Base-by-base conservation (phyloP, 2,113 vertebrate genomes). In the Sylvilagus bachmani region DNA sequence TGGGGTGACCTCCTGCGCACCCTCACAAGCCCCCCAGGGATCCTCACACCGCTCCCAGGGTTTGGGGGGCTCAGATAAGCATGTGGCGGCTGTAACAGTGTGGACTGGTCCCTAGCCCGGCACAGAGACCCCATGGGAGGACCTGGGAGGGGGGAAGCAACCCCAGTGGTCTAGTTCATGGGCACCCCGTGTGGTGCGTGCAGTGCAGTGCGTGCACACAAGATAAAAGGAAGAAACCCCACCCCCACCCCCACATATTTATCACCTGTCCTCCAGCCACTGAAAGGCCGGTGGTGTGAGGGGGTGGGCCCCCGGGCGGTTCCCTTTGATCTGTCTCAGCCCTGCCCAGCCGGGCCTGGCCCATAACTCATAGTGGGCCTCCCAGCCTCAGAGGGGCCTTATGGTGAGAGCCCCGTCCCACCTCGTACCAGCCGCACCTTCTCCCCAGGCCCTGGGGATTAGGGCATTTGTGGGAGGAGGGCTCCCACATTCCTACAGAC, bases 351-450 rank as follows among this genome's bases (percentile, higher is more conserved):
- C 2, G 14, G 73, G 75, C 67, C 79, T 91, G 90, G 78, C 29
- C 91, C 86, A 94, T 97, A 95, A 97, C 62, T 97, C 84, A 97
- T 7, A 55, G 12, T 67, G 36, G 73, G 87, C 81, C 73, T 97
- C 75, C 92, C 53, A n/a, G 69, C 83, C 81, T 92, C 75, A 10
- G 83, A 86, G 87, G 81, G 93, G 49, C 83, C 91, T 51, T 36
- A 75, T 88, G 24, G 79, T 73, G 64, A 90, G 66, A 73, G 67
- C 6, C 1, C 70, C 16, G 94, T 87, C 73, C 96, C 31, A 93
- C 73, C 77, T 44, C 0, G 96, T 97, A 97, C 97, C 97, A 95
- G 96, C 73, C 96, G 2, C 79, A 3, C 58, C 89, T 81, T 71
- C 85, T 83, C 33, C 29, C 75, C 90, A 51, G 61, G 66, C 79